Base-by-base conservation (phyloP, 2,113 vertebrate species). In the Brachypodius melanocephalos region DNA sequence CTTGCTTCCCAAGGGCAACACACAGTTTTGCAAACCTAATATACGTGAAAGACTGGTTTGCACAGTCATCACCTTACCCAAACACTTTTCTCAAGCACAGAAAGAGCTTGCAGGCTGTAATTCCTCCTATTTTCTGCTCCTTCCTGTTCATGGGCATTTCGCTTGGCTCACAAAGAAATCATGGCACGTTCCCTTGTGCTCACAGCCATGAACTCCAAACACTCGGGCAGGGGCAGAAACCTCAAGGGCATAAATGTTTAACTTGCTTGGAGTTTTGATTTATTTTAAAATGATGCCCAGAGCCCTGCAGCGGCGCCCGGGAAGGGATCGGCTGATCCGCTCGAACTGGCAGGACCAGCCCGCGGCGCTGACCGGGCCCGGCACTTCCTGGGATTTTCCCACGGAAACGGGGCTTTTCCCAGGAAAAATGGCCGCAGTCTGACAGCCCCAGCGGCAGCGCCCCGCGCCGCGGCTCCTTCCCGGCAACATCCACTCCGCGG, bases 141-240 rank as follows among this genome's bases (percentile, higher is more conserved):
- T 24, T n/a, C 54, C 45, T 26, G 19, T n/a, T 31, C 13, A 3
- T 0, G 31, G 20, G 36, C 8, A 0, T 28, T 48, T 14, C 46
- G 48, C 66, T 48, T 10, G 46, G 45, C 69, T 72, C 48, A 55
- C 54, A 24, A 49, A 66, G 42, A 46, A 36, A 48, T 10, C 45
- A 6, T 0, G 3, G 20, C 26, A 32, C 1, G 0, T 12, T 24
- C 34, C 26, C 4, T 1, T 4, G 20, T 11, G n/a, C 17, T 15
- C 45, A 2, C 0, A 36, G 2, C 54, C 67, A 8, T 0, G 17
- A 8, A 9, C 43, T 36, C 12, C 73, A 12, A 80, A 58, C 40
- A 11, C 24, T 14, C 0, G 58, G 42, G 42, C 21, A 43, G 1
- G 4, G 36, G 12, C 48, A 59, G 31, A 65, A 40, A 57, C 49